Evolutionary conservation across 2,888 invertebrate species (phyloP).

Genomic region (Clusia tigrina): DNA sequence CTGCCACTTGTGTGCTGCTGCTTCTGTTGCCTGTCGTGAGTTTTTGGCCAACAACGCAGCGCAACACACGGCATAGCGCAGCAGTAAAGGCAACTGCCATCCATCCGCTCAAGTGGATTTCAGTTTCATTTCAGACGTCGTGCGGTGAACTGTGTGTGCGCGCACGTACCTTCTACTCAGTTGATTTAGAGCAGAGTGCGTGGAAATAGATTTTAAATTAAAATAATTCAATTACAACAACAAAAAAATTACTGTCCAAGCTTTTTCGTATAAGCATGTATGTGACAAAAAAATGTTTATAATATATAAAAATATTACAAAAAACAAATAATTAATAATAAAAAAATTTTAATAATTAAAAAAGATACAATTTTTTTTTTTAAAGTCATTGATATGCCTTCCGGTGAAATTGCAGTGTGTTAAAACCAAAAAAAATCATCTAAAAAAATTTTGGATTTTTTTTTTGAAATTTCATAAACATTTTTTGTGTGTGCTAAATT

Average conservation of each 20-base stretch:
- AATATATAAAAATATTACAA: not conserved
- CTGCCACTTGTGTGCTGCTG: slow-evolving; percentile 35
- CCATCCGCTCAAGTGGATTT: slow-evolving; percentile 55
- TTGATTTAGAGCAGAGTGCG: too few relatives aligned
- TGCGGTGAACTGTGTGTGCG: slow-evolving; percentile 45
- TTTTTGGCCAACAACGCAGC: slow-evolving; percentile 26
- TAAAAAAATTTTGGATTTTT: not conserved
- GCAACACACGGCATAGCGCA: not conserved
- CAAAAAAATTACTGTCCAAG: not conserved
- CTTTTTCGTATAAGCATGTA: not conserved
- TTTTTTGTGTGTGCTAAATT: slow-evolving; percentile 18
- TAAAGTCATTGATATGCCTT: not conserved
- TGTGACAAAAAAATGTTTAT: not conserved
- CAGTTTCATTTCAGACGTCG: slow-evolving; percentile 62
- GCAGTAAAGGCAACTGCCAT: not conserved
- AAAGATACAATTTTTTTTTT: not conserved
- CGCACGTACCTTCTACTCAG: too few relatives aligned
- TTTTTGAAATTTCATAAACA: slow-evolving; percentile 1
- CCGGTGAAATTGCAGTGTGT: too few relatives aligned
- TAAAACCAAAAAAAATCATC: slow-evolving; percentile 1
- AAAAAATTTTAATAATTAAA: not conserved
- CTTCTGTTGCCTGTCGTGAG: slow-evolving; percentile 20
- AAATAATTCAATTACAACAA: not conserved
- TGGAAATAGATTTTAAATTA: not conserved
- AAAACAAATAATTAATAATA: not conserved